Evolutionary conservation across 2,113 vertebrate genomes (phyloP).

Genomic region (Paratilapia polleni): DNA sequence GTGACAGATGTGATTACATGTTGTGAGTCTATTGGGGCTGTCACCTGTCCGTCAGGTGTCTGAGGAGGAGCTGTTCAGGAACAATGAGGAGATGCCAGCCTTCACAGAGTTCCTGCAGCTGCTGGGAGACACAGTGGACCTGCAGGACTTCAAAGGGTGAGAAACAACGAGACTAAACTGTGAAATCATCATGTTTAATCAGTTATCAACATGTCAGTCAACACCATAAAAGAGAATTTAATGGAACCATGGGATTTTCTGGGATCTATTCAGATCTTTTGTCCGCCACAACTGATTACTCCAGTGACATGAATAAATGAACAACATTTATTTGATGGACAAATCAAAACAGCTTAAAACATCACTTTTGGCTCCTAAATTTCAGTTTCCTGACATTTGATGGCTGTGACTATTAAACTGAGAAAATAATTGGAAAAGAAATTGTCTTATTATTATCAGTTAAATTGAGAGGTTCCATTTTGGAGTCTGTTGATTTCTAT

Average conservation of each 20-base stretch:
- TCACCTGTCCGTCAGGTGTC: constrained; percentile 81
- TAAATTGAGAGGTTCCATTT: too few relatives aligned
- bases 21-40: background rate
- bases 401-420: too few relatives aligned
- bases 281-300: background rate
- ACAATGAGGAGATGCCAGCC: constrained; percentile 89
- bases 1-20: background rate
- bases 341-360: background rate
- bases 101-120: constrained; percentile 89
- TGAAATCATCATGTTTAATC: background rate
- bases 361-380: too few relatives aligned
- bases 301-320: background rate
- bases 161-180: background rate
- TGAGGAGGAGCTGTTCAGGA: constrained; percentile 93
- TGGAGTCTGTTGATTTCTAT: too few relatives aligned
- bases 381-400: too few relatives aligned
- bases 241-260: background rate
- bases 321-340: background rate
- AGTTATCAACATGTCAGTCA: background rate
- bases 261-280: background rate
- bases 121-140: constrained; percentile 89
- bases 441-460: too few relatives aligned
- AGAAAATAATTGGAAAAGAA: background rate
- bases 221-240: background rate
- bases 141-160: constrained; percentile 96